Evolutionary conservation across 2,888 invertebrate species (phyloP).

Genomic region (Andrena praecox): DNA sequence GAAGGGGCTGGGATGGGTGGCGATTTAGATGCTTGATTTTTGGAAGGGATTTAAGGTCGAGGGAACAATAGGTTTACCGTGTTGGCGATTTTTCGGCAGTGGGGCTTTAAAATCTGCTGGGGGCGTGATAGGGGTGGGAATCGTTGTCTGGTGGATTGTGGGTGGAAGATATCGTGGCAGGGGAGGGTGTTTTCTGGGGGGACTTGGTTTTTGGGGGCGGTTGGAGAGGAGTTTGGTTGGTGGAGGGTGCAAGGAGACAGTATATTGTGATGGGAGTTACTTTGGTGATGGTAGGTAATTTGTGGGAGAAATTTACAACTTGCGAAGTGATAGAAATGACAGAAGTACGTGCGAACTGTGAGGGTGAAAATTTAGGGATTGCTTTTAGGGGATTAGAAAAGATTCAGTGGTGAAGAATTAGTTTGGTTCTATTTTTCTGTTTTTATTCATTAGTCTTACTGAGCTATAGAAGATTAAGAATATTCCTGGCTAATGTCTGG

Average conservation of each 20-base stretch:
- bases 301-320: not conserved
- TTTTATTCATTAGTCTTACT: too few relatives aligned
- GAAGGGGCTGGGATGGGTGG: not conserved
- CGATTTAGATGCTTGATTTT: not conserved
- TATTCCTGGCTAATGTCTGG: too few relatives aligned
- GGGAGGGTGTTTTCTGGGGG: not conserved
- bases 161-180: not conserved
- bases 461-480: too few relatives aligned
- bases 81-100: not conserved
- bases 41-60: conserved; percentile 16
- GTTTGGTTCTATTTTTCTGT: too few relatives aligned
- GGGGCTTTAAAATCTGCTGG: not conserved
- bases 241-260: not conserved
- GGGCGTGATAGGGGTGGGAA: not conserved
- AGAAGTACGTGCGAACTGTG: too few relatives aligned
- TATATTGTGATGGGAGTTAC: not conserved
- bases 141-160: not conserved
- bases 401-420: too few relatives aligned
- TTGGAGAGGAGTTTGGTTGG: too few relatives aligned
- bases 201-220: not conserved
- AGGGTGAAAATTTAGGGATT: too few relatives aligned
- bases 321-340: not conserved
- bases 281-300: too few relatives aligned
- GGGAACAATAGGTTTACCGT: not conserved
- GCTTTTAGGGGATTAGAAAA: too few relatives aligned